Evolutionary conservation across 1,140 invertebrate species (phyloP), one percentile per base, ranked within the genome.

Genomic region (Bombyx mori): DNA sequence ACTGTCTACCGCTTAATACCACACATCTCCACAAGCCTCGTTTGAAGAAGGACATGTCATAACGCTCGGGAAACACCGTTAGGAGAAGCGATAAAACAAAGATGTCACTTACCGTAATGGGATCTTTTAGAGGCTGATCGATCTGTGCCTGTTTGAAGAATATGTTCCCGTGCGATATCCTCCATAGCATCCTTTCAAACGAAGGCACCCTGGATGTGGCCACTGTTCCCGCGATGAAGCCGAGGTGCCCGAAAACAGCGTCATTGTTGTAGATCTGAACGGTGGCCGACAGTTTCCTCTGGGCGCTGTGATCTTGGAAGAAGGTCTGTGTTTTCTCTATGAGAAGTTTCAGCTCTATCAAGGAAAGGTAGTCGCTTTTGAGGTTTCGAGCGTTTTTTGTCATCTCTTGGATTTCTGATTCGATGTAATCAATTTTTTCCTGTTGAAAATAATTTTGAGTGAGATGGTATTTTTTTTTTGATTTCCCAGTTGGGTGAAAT

Each of bases 341-440:
- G 42, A 98, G 93, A 66, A 97, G 93, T 65, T 92, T 94, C 56
- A 98, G 85, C 81, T 99, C 97, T 42, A 93, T 96, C 26, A 99
- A 87, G 66, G 98, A 96, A 42, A 97, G 89, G 78, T 92, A 98
- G 79, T 98, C 98, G 58, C 93, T 93, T 83, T 97, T 97, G 59
- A 99, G 82, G 65, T 95, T 95, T 55, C 96, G 94, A 7, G 95
- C 94, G 82, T 97, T 98, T 55, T 93, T 92, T 72, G 96, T 97
- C 42, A 98, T 91, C 88, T 97, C 95, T 63, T 94, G 90, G 57
- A 97, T 92, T 78, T 97, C 95, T 68, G 92, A 93, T 86, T 97
- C 95, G 8, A 95, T 92, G 85, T 96, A 96, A 75, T 97, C 95
- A 73, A 97, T 92, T 63, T 94, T 93, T 44, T 94, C 94, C 94